A percentile compares a stretch with the other conserved stretches of the same genome.
phyloP scores from a whole-genome alignment of 2,113 vertebrate genomes.

The Regulus satrapa region DNA sequence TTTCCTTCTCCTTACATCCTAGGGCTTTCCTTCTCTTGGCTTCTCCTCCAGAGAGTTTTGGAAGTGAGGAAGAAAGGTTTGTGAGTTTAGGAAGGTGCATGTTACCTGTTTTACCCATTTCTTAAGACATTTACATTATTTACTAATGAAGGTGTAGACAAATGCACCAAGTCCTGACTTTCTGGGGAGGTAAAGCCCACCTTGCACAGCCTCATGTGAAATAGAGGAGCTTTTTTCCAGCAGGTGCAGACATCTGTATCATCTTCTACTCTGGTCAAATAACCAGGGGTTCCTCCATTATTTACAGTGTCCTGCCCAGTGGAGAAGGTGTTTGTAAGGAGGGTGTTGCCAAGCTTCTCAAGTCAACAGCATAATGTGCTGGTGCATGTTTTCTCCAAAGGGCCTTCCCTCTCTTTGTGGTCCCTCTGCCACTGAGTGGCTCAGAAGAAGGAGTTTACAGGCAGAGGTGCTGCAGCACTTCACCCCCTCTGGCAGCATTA shows the following conservation, averaged over 20 bases:
- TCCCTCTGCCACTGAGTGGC: background rate
- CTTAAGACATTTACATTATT: background rate
- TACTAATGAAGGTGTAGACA: background rate
- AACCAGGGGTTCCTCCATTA: background rate
- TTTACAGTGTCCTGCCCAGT: background rate
- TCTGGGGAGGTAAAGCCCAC: background rate
- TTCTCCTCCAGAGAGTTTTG: background rate
- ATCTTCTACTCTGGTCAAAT: background rate
- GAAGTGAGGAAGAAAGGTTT: background rate
- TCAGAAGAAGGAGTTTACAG: conserved; percentile 29
- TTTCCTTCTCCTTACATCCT: background rate
- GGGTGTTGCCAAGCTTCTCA: background rate
- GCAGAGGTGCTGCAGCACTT: conserved; percentile 30
- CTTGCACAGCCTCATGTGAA: rapidly evolving
- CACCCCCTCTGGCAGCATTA: background rate
- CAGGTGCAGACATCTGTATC: background rate
- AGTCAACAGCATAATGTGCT: background rate
- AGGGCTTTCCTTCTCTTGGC: background rate
- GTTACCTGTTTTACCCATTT: background rate
- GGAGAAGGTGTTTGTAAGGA: background rate
- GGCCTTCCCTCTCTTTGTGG: background rate
- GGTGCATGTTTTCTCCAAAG: background rate
- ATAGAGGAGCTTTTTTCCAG: background rate
- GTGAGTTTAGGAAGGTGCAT: background rate
- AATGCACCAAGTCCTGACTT: background rate